Evolutionary conservation across 2,797 vertebrate genomes (phyloP).

Genomic region (Hybognathus amarus): DNA sequence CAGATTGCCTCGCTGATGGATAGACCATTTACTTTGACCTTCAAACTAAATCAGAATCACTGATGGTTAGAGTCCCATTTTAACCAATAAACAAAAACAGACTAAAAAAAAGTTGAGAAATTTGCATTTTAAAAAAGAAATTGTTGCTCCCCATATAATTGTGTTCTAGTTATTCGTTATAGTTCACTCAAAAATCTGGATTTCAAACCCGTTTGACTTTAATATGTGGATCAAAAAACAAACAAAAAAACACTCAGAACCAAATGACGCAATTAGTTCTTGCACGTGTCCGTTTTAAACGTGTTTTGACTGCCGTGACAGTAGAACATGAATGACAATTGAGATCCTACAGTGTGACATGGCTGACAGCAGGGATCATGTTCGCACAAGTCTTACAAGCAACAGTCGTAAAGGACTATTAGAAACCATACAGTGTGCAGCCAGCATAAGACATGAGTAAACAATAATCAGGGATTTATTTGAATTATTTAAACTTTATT

Average conservation of each 20-base stretch:
- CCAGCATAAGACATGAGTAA: too few relatives aligned
- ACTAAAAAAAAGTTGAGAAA: not conserved
- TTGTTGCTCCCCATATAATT: not conserved
- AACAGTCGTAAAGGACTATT: too few relatives aligned
- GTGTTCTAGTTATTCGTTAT: not conserved
- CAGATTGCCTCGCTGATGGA: conserved; percentile 47
- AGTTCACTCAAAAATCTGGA: not conserved
- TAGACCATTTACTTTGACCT: conserved; percentile 34
- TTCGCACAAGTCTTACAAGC: not conserved
- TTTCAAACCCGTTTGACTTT: not conserved
- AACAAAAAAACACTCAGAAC: too few relatives aligned
- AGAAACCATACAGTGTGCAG: too few relatives aligned
- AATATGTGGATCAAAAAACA: not conserved
- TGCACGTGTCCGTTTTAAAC: too few relatives aligned
- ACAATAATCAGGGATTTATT: not conserved
- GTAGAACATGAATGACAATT: too few relatives aligned
- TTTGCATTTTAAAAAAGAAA: not conserved
- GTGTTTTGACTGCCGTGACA: too few relatives aligned
- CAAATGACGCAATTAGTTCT: too few relatives aligned
- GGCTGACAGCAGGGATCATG: too few relatives aligned
- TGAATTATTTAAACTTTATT: not conserved
- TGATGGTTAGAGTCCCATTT: not conserved
- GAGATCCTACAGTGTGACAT: too few relatives aligned
- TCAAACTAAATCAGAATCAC: conserved; percentile 32
- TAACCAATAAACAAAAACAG: conserved; percentile 12